Conservation (phyloP, 2,888 invertebrate genomes). For the Achlya flavicornis region DNA sequence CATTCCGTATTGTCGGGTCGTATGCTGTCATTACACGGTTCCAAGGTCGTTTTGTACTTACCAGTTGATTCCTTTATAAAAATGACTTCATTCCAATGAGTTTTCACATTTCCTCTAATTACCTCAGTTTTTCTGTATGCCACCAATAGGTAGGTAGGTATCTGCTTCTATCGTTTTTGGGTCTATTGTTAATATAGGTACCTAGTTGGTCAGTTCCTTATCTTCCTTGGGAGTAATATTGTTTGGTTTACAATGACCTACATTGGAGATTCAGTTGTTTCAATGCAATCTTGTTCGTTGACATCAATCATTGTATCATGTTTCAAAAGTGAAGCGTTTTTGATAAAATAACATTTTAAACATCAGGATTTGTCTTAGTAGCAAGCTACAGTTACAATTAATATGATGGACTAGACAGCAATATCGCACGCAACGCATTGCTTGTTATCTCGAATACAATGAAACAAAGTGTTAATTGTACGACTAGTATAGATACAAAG, state of each 20-base stretch:
- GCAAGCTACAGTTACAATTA: no score
- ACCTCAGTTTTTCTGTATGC: constrained; percentile 24
- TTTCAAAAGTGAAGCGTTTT: background rate
- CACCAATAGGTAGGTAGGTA: no score
- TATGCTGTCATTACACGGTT: constrained; percentile 2
- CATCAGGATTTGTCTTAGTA: background rate
- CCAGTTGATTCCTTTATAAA: constrained; percentile 34
- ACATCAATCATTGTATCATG: background rate
- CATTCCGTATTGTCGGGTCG: constrained; percentile 27
- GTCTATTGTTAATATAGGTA: background rate
- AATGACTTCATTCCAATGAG: constrained; percentile 52
- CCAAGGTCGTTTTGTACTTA: constrained; percentile 11
- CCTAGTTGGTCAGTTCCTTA: background rate
- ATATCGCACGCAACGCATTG: no score
- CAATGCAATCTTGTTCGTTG: background rate
- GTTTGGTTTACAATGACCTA: background rate
- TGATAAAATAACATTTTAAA: background rate
- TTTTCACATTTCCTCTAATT: constrained; percentile 50
- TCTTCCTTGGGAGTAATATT: background rate
- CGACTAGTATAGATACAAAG: no score
- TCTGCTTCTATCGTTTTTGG: background rate
- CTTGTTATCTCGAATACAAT: no score
- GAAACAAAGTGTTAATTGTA: no score
- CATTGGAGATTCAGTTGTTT: background rate
- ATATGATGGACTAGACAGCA: no score